Base-by-base conservation (phyloP, 92 coral and sea anemone genomes). In the Paragorgia papillata region DNA sequence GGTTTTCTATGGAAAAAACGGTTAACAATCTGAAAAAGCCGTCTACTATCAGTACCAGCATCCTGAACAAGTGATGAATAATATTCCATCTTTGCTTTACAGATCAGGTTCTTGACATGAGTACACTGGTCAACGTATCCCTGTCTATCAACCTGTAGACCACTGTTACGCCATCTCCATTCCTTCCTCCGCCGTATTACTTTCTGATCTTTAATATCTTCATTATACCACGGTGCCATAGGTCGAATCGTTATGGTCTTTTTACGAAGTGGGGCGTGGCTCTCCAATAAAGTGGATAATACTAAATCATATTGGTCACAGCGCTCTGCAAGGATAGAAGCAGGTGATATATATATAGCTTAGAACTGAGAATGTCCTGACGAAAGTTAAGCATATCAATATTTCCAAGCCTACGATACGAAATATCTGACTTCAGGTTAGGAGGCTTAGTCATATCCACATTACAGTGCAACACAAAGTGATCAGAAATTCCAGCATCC, bases 1-100 rank as follows among this genome's bases (percentile, higher is more conserved):
- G 80, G 53, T 81, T 71, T 81, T 70, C 63, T 76, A 68, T 81
- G 64, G 33, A 81, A 34, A 53, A 60, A 56, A 41, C 75, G 65
- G 37, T 77, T 62, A 73, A 81, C 51, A 30, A 44, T 28, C 22
- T 53, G 66, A 67, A 80, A 59, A 24, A 59, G 85, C 37, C 44
- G 60, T 22, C 79, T 24, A 26, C 73, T 75, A 76, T 71, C 69
- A 57, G 63, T 48, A 37, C 80, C 80, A 73, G 64, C 75, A 40
- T 73, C 85, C 53, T 73, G 51, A 51, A 73, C 62, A 50, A 73
- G 28, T 58, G 50, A 57, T 48, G 62, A 28, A 64, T 75, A 64
- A 43, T 61, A 64, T 62, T 74, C 76, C 75, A 82, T 76, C 73
- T 58, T 83, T 51, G 79, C 54, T 56, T 83, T 69, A 1, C 73